These are phyloP conservation scores for Theocolax elegans DNA, from an alignment of 1,140 invertebrate species.

Conservation along the genomic window DNA sequence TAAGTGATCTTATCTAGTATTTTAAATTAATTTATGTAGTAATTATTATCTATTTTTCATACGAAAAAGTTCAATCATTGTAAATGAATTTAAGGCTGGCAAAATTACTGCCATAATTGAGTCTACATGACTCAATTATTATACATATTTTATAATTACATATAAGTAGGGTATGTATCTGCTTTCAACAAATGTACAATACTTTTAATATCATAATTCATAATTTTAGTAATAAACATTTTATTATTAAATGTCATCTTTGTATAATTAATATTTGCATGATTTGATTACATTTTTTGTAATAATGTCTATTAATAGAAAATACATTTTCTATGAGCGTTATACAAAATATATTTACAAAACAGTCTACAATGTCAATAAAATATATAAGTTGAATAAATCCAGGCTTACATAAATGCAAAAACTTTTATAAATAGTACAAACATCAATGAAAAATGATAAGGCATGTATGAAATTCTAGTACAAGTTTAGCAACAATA, in stretches of 20 bases:
- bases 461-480: constrained; percentile 32
- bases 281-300: no score
- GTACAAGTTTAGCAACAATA: background rate
- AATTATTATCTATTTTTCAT: constrained; percentile 30
- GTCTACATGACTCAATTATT: constrained; percentile 17
- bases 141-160: constrained; percentile 13
- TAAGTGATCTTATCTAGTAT: constrained; percentile 7
- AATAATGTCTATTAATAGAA: background rate
- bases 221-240: no score
- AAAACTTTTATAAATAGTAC: constrained; percentile 50
- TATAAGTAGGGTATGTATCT: constrained; percentile 10
- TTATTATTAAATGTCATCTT: no score
- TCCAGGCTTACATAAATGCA: constrained; percentile 47
- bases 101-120: constrained; percentile 31
- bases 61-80: constrained; percentile 18
- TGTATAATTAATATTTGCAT: no score
- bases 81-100: constrained; percentile 23
- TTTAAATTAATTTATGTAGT: constrained; percentile 14
- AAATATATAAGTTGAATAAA: background rate
- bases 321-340: background rate
- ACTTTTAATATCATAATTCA: no score
- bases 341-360: constrained; percentile 40
- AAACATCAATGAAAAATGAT: constrained; percentile 21
- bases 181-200: constrained; percentile 12
- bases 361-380: background rate